Evolutionary conservation across 2,888 invertebrate genomes (phyloP), one percentile per base, ranked within the genome.

Genomic region (Stenurella melanura): DNA sequence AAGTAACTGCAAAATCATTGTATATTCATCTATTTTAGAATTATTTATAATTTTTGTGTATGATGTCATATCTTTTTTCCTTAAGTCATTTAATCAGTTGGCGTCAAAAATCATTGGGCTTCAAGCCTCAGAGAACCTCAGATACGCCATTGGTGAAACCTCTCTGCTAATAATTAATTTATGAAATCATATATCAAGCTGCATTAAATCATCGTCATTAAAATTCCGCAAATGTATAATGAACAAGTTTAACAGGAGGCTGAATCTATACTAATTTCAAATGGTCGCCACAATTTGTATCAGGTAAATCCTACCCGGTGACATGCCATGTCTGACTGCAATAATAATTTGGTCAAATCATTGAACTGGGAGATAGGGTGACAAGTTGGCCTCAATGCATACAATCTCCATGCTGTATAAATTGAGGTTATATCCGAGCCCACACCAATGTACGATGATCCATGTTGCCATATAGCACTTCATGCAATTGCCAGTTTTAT

Each of bases 401-500:
- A 21, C 70, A 70, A 70, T 60, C 26, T 70, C 60, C 60, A 38
- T 38, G 18, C 30, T 30, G 69, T 57, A 60, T 60, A 70, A 70
- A 70, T 70, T 60, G 70, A 42, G 42, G 54, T 61, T 63, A 42
- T 72, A 72, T 38, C 26, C 34, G n/a, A 50, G 74, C 68, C 63
- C 68, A 74, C 68, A 72, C 74, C 78, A 71, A 73, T 72, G 76
- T 73, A 73, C 56, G 77, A 68, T 73, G 74, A 78, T 78, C 72
- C 74, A 57, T 21, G 50, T 11, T 26, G 67, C 67, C 76, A 73
- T 79, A 76, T 73, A 72, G 67, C 78, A 76, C 76, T 77, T 74
- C 73, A 76, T 76, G 77, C 77, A 78, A 77, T 79, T 75, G 78
- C 75, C 78, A 76, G 79, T 81, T 81, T 81, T 81, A 81, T 66